Evolutionary conservation across 2,113 vertebrate genomes (phyloP).

Genomic region (Neoarius graeffei): DNA sequence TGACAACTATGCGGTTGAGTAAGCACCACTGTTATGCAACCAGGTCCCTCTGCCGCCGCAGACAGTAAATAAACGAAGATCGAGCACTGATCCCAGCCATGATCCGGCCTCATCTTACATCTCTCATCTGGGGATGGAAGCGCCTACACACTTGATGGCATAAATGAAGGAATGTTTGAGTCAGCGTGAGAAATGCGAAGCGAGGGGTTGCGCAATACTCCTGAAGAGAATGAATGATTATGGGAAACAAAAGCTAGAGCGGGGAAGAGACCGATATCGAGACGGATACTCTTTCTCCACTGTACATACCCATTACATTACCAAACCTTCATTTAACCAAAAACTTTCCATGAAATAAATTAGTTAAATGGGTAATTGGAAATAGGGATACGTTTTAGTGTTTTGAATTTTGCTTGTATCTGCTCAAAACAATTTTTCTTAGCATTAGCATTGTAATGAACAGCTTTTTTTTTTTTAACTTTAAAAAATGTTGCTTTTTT

Average conservation of each 20-base stretch:
- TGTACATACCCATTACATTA: no score
- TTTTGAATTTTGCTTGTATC: not conserved
- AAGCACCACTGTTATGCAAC: conserved; percentile 21
- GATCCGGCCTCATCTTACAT: conserved; percentile 11
- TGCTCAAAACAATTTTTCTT: not conserved
- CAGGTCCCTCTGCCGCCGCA: not conserved
- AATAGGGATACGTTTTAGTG: not conserved
- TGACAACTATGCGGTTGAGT: conserved; percentile 5
- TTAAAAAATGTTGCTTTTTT: not conserved
- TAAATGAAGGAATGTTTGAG: not conserved
- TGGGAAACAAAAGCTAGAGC: not conserved
- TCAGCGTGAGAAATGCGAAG: conserved; percentile 13
- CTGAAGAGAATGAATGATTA: not conserved
- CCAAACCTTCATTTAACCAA: not conserved
- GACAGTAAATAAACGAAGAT: conserved; percentile 37
- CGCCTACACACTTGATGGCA: conserved; percentile 14
- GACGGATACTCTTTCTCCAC: not conserved
- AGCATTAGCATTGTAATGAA: not conserved
- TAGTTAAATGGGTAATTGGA: not conserved
- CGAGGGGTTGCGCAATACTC: not conserved
- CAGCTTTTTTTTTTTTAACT: not conserved
- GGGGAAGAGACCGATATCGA: not conserved
- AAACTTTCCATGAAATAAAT: not conserved
- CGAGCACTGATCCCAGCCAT: not conserved
- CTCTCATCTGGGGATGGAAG: conserved; percentile 13